Conservation (phyloP, 1,140 invertebrate genomes). For the Ctenoplectra terminalis region DNA sequence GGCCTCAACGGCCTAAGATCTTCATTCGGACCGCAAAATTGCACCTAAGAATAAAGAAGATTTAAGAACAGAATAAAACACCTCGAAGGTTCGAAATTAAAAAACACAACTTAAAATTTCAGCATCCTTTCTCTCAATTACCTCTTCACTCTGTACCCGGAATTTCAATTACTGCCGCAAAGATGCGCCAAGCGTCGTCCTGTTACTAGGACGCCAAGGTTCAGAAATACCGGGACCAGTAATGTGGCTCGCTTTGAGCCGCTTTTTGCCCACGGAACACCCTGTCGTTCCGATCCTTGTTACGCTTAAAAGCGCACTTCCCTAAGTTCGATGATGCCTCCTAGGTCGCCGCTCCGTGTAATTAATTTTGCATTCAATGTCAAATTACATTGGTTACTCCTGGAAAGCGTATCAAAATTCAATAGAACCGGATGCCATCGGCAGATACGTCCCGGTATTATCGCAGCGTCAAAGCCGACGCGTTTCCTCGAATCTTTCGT, state of each 20-base stretch:
- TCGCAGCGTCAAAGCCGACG: background rate
- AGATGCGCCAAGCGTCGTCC: background rate
- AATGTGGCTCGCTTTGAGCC: slow-evolving; percentile 18
- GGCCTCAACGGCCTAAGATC: too few relatives aligned
- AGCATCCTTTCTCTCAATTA: background rate
- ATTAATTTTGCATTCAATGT: slow-evolving; percentile 45
- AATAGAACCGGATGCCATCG: slow-evolving; percentile 22
- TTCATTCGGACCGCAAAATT: too few relatives aligned
- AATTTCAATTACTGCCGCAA: background rate
- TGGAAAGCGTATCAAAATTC: slow-evolving; percentile 30
- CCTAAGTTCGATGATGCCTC: background rate
- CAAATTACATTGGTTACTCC: slow-evolving; percentile 14
- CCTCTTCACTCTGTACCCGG: background rate
- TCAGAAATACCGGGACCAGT: background rate
- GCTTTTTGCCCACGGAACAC: background rate
- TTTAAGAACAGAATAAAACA: too few relatives aligned
- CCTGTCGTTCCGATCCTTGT: background rate
- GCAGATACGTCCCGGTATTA: background rate
- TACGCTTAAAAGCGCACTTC: slow-evolving; percentile 18
- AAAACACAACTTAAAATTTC: too few relatives aligned
- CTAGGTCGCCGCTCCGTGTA: slow-evolving; percentile 2
- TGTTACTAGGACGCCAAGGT: background rate
- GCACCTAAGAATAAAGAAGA: too few relatives aligned
- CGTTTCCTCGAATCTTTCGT: background rate
- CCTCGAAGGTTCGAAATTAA: too few relatives aligned